These are phyloP conservation scores for Syngnathus scovelli DNA, from an alignment of 2,113 vertebrate genomes.

Conservation along the genomic window DNA sequence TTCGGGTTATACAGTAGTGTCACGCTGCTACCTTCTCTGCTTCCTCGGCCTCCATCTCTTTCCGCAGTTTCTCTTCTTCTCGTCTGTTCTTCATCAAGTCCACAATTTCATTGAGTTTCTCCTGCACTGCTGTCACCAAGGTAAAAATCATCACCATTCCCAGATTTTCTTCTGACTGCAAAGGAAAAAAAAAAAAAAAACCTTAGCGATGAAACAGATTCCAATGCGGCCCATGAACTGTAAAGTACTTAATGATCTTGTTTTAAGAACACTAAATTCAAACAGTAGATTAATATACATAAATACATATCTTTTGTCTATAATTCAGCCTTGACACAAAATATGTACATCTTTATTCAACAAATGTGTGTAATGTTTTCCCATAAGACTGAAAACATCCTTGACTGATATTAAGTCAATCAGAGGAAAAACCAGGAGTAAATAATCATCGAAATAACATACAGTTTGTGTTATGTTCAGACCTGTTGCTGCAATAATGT, in stretches of 20 bases:
- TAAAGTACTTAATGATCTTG: not conserved
- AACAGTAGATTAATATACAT: no score
- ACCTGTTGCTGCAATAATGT: constrained; percentile 87
- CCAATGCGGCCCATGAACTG: not conserved
- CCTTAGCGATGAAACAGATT: not conserved
- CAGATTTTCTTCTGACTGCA: constrained; percentile 88
- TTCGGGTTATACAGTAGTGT: not conserved
- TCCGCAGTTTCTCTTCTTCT: constrained; percentile 85
- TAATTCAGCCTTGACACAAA: not conserved
- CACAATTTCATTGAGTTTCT: constrained; percentile 93
- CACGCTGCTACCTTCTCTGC: constrained; percentile 83
- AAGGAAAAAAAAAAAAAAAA: constrained; percentile 20
- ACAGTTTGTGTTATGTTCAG: constrained; percentile 26
- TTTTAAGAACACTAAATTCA: not conserved
- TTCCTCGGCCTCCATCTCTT: constrained; percentile 90
- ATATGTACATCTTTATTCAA: not conserved
- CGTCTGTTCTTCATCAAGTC: constrained; percentile 86
- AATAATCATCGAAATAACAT: not conserved
- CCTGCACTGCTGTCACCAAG: constrained; percentile 91
- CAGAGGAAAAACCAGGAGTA: not conserved
- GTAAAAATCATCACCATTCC: constrained; percentile 99
- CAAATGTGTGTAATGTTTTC: not conserved
- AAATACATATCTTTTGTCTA: not conserved
- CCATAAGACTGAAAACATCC: not conserved
- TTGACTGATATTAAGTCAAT: not conserved